These are phyloP conservation scores for Corythoichthys haematopterus DNA, from an alignment of 2,113 vertebrate species.

Conservation along the genomic window DNA sequence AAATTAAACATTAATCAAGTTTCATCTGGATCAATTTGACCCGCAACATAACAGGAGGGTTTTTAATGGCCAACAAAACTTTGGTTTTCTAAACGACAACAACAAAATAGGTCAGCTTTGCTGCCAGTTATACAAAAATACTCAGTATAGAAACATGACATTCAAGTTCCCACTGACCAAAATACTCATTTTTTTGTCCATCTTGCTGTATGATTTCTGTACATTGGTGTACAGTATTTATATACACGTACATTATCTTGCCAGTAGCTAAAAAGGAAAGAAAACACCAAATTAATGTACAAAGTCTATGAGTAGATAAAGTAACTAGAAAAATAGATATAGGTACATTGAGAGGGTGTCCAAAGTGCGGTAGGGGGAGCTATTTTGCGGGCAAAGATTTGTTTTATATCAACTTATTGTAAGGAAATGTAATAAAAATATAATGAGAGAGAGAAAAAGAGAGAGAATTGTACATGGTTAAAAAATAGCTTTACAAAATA, in stretches of 20 bases:
- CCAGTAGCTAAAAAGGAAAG: constrained; percentile 65
- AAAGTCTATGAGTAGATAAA: constrained; percentile 75
- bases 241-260: constrained; percentile 50
- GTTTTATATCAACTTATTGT: not conserved
- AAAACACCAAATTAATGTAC: constrained; percentile 68
- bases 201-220: constrained; percentile 63
- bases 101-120: constrained; percentile 62
- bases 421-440: not conserved
- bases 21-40: not conserved
- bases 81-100: constrained; percentile 73
- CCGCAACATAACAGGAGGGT: constrained; percentile 23
- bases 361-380: not conserved
- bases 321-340: constrained; percentile 80
- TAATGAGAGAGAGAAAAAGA: not conserved
- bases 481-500: not conserved
- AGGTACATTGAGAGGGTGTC: not conserved
- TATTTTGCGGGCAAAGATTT: constrained; percentile 19
- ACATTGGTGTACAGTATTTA: constrained; percentile 45
- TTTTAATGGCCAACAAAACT: constrained; percentile 76
- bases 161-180: constrained; percentile 58
- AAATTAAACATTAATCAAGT: constrained; percentile 67
- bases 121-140: constrained; percentile 67
- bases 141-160: constrained; percentile 65
- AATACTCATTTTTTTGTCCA: constrained; percentile 45
- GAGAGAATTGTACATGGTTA: not conserved